Conservation (phyloP, 2,888 invertebrate species). For the Cremastinae sp. region DNA sequence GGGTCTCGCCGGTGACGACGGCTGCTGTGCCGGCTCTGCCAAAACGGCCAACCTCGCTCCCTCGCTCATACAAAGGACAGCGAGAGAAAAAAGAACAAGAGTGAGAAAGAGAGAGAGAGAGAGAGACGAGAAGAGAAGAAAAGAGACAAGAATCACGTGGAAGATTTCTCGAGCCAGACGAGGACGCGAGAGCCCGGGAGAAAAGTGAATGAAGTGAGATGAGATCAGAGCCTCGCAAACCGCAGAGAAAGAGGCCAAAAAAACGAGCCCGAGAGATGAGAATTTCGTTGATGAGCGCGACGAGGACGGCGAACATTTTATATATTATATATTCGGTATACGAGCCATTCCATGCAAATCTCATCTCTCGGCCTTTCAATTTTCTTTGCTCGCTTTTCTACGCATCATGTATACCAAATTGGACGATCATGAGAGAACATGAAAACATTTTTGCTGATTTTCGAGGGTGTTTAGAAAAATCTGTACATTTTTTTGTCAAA, state of each 20-base stretch:
- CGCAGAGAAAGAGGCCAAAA: constrained; percentile 24
- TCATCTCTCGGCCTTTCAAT: not conserved
- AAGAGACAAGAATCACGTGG: not conserved
- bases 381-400: not conserved
- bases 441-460: too few species aligned
- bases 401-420: not conserved
- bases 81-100: not conserved
- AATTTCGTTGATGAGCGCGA: constrained; percentile 23
- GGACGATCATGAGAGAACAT: too few species aligned
- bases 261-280: constrained; percentile 19
- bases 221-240: constrained; percentile 31
- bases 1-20: not conserved
- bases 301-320: constrained; percentile 2
- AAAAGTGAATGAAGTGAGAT: constrained; percentile 36
- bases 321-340: not conserved
- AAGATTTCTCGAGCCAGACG: constrained; percentile 34
- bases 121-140: not conserved
- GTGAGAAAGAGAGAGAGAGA: constrained; percentile 13
- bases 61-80: not conserved
- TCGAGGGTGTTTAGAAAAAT: too few species aligned
- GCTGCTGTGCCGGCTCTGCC: not conserved
- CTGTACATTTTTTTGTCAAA: not conserved
- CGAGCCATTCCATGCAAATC: constrained; percentile 8
- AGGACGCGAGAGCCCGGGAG: constrained; percentile 27
- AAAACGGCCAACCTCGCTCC: constrained; percentile 2